Evolutionary conservation across 2,888 invertebrate species (phyloP), one percentile per base, ranked within the genome.

Genomic region (Lepidonotus clava): DNA sequence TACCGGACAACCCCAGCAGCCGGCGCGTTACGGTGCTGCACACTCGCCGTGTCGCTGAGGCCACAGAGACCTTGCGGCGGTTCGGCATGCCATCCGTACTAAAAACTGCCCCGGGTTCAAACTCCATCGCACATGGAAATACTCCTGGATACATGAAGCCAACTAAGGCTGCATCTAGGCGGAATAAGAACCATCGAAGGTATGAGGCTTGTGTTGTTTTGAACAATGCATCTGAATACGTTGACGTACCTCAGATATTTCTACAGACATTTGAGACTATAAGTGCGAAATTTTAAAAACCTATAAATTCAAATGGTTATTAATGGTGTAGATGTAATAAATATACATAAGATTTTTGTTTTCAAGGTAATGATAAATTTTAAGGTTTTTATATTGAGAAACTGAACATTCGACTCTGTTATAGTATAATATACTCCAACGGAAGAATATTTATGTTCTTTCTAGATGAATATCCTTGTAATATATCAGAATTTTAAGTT

Each of bases 141-240:
- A n/a, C 24, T 8, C 80, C 80, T 46, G 46, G 80, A 24, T 80
- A 80, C 51, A 80, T 80, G 80, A 41, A 80, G 21, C 14, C 32
- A 1, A 80, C 80, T 28, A 80, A 80, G 51, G 80, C 80, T 11
- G 41, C 80, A 11, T 46, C 80, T 11, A 4, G 80, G 11, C 41
- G 41, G 5, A 46, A 80, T 34, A 41, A 41, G 28, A 5, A n/a
- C 21, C 80, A 80, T 34, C 80, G 46, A 1, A 80, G 80, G 80
- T 80, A 1, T 1, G 51, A 46, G 8, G 8, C 46, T 11, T 8
- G 46, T 8, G 46, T 46, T 46, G 46, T n/a, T n/a, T n/a, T 11
- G 46, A 18, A 24, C 14, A 5, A n/a, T 56, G 56, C 21, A 5
- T 11, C 8, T n/a, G 56, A 56, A 11, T 5, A 56, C 5, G 18